These are phyloP conservation scores for Squalus acanthias DNA, from an alignment of 2,797 vertebrate genomes.

Conservation along the genomic window DNA sequence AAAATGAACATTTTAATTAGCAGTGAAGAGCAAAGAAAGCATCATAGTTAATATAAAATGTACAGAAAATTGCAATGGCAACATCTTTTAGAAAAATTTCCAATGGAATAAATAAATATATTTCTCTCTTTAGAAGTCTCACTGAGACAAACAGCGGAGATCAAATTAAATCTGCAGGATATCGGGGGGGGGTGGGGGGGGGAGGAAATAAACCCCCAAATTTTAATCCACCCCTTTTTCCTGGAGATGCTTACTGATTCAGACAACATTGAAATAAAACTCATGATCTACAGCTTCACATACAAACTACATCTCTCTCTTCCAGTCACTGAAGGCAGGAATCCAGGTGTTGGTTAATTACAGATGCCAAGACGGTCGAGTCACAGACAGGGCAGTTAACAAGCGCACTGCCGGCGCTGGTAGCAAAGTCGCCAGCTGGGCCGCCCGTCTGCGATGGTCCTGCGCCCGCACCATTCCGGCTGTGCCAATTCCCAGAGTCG, in stretches of 20 bases:
- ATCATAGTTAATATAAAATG: neutral
- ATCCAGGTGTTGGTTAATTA: slow-evolving; percentile 86
- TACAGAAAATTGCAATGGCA: neutral
- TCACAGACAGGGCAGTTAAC: slow-evolving; percentile 82
- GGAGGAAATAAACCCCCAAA: neutral
- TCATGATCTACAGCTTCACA: neutral
- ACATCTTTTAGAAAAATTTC: neutral
- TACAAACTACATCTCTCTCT: neutral
- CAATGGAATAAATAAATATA: neutral
- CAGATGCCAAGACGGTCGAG: slow-evolving; percentile 59
- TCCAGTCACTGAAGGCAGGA: slow-evolving; percentile 61
- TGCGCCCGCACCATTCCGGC: slow-evolving; percentile 39
- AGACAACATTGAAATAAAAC: neutral
- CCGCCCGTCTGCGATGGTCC: neutral
- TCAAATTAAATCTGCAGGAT: neutral
- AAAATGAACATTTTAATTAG: neutral
- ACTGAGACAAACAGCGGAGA: neutral
- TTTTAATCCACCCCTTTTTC: neutral
- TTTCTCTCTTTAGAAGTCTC: neutral
- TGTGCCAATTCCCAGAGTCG: slow-evolving; percentile 51
- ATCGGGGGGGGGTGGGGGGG: neutral
- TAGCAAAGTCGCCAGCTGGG: slow-evolving; percentile 7
- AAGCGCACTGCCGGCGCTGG: slow-evolving; percentile 42
- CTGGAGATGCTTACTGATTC: neutral
- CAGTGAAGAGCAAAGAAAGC: neutral